Conservation (phyloP, 2,113 vertebrate species). For the Orientallactaga bullata region DNA sequence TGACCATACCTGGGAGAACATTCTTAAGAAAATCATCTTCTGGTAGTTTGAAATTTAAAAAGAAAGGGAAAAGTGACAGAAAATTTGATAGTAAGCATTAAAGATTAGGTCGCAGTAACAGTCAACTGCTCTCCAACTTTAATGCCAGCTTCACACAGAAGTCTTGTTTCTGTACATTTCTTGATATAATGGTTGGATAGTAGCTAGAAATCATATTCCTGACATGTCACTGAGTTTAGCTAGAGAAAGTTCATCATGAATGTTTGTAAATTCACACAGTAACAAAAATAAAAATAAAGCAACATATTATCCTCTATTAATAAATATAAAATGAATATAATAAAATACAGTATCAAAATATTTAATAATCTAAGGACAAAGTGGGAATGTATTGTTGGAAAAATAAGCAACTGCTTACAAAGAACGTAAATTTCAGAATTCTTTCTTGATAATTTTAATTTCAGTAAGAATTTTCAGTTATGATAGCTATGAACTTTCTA, state of each 20-base stretch:
- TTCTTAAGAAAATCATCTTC: constrained; percentile 94
- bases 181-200: constrained; percentile 76
- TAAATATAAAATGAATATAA: background rate
- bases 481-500: background rate
- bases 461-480: background rate
- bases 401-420: background rate
- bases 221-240: constrained; percentile 81
- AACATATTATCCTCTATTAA: background rate
- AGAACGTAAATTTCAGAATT: constrained; percentile 20
- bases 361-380: constrained; percentile 20
- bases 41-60: constrained; percentile 84
- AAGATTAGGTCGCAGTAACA: constrained; percentile 81
- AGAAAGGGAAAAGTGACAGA: constrained; percentile 46
- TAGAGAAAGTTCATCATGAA: constrained; percentile 78
- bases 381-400: background rate
- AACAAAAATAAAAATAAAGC: background rate
- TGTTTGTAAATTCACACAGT: background rate
- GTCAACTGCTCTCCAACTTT: constrained; percentile 81
- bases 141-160: constrained; percentile 75
- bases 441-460: constrained; percentile 26
- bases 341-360: constrained; percentile 18
- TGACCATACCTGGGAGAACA: constrained; percentile 95
- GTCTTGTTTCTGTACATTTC: constrained; percentile 81
- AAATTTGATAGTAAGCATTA: constrained; percentile 79
- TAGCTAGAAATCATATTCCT: constrained; percentile 84